phyloP scores from a whole-genome alignment of 2,113 vertebrate genomes.

The Platysteira castanea region DNA sequence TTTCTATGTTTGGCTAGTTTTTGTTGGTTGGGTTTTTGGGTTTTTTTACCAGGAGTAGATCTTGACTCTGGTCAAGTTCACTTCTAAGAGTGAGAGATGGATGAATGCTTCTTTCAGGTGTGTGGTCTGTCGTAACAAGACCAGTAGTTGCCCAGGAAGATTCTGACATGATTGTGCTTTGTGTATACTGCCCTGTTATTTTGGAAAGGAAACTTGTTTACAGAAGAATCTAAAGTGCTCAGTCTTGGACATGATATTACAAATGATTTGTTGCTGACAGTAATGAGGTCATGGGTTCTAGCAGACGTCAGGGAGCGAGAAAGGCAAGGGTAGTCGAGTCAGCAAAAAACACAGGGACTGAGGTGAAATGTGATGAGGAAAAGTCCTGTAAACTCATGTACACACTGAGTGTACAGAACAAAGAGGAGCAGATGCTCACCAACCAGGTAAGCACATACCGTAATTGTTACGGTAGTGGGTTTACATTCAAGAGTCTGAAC shows the following conservation, averaged over 20 bases:
- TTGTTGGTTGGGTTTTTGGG: background rate
- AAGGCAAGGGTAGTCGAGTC: background rate
- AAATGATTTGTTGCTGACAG: background rate
- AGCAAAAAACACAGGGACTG: background rate
- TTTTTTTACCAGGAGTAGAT: background rate
- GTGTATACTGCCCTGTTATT: background rate
- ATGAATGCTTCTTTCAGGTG: background rate
- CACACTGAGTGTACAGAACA: background rate
- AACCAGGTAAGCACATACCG: background rate
- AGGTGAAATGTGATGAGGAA: background rate
- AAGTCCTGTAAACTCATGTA: background rate
- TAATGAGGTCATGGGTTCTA: background rate
- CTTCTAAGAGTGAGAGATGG: background rate
- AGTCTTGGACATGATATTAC: background rate
- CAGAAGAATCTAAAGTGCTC: background rate
- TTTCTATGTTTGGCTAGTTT: background rate
- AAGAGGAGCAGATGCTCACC: background rate
- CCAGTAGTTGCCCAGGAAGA: background rate
- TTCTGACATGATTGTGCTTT: background rate
- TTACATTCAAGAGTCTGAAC: background rate
- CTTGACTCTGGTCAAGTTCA: background rate
- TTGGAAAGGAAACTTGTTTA: background rate
- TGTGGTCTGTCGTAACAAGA: background rate
- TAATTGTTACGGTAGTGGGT: background rate
- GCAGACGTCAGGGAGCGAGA: background rate